A percentile compares a stretch with the other conserved stretches of the same genome.
Conservation (phyloP, 2,797 vertebrate genomes). For the Pteropus rufus region DNA sequence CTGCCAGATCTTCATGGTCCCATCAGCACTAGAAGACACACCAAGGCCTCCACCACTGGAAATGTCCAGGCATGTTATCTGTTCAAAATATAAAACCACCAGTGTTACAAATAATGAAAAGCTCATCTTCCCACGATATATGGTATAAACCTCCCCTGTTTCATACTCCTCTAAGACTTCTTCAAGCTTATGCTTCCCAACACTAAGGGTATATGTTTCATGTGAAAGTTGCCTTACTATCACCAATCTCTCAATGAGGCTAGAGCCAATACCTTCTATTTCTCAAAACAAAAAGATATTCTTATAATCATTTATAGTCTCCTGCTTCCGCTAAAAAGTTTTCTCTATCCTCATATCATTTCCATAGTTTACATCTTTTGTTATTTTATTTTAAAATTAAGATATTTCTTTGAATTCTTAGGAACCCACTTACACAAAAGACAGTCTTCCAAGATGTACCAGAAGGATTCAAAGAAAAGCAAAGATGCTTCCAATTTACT, state of each 20-base stretch:
- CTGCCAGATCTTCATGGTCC: slow-evolving; percentile 88
- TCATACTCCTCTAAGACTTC: not conserved
- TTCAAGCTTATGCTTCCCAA: not conserved
- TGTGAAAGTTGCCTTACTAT: not conserved
- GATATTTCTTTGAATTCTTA: not conserved
- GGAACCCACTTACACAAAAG: not conserved
- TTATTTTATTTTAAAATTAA: slow-evolving; percentile 12
- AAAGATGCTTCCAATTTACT: not conserved
- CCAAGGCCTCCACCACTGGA: slow-evolving; percentile 85
- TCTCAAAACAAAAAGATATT: slow-evolving; percentile 6
- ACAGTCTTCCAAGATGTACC: not conserved
- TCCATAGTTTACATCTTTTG: not conserved
- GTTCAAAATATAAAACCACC: slow-evolving; percentile 44
- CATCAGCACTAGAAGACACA: slow-evolving; percentile 83
- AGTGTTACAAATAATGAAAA: slow-evolving; percentile 8
- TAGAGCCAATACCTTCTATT: not conserved
- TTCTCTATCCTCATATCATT: not conserved
- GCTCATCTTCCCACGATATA: not conserved
- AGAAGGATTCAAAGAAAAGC: not conserved
- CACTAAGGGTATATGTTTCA: not conserved
- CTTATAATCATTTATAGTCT: not conserved
- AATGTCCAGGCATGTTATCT: slow-evolving; percentile 85
- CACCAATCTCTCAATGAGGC: not conserved
- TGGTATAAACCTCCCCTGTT: not conserved
- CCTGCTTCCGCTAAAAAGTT: not conserved